Conservation (phyloP, 2,797 vertebrate genomes). For the Morelia viridis region DNA sequence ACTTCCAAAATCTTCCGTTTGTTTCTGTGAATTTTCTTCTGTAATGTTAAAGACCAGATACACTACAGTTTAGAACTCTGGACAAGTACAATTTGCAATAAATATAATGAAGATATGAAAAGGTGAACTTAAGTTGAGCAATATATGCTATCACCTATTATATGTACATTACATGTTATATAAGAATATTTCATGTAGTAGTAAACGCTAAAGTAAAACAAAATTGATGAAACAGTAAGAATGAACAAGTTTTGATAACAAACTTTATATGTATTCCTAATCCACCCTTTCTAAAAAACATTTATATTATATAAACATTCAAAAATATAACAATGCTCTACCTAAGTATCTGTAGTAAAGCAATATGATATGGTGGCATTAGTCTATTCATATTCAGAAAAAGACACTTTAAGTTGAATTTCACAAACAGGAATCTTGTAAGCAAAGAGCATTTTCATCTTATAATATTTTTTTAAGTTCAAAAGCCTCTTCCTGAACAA, state of each 20-base stretch:
- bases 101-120: background rate
- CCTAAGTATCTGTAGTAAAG: background rate
- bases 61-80: background rate
- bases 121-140: background rate
- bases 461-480: background rate
- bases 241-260: background rate
- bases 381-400: background rate
- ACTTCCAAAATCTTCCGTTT: slow-evolving; percentile 87
- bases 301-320: background rate
- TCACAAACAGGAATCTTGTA: background rate
- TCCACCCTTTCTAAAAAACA: background rate
- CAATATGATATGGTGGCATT: too few species aligned
- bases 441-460: background rate
- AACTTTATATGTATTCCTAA: background rate
- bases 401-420: background rate
- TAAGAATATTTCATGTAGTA: background rate
- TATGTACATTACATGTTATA: background rate
- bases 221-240: background rate
- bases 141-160: background rate
- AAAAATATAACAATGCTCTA: background rate
- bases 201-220: background rate
- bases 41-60: slow-evolving; percentile 60
- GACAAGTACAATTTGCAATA: background rate
- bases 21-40: slow-evolving; percentile 91
- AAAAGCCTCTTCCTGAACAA: background rate